Base-by-base conservation (phyloP, 92 coral and sea anemone species). In the Umimayanthus kanabou region DNA sequence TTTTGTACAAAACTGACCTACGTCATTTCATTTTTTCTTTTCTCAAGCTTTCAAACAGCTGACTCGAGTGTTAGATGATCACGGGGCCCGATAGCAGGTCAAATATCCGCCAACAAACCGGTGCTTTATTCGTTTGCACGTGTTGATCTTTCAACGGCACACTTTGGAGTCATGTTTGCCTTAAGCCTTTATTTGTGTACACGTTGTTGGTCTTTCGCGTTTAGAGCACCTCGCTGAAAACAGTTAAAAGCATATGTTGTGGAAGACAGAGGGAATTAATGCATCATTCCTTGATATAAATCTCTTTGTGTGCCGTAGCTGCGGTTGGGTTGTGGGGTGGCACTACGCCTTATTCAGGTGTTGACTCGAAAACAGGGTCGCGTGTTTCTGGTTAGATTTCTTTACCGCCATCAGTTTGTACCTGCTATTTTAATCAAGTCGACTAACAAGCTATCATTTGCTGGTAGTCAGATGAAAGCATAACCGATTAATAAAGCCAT, bases 131-230 rank as follows among this genome's bases (percentile, higher is more conserved):
- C 18, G 43, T 58, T 64, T 39, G 49, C 85, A 80, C 85, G 73
- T 80, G 85, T 37, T 58, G 85, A 80, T 80, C 53, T 80, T 80
- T 64, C 42, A 80, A n/a, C 26, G 42, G 28, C 79, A 33, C 79
- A 33, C 79, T 75, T 39, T 75, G 79, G 53, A 75, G 6, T 40
- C 53, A 8, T 80, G 73, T 58, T 80, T 61, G 74, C 74, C 28
- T 61, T 57, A 39, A 58, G 85, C 30, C 8, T 76, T 76, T 20
- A 45, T 61, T 57, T 55, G 8, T 42, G 69, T 58, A 55, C 74
- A 80, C 45, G 73, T 39, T 39, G 45, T 58, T 16, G 16, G 73
- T 16, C 50, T 65, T 30, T 33, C 49, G 73, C 72, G 70, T 40
- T 39, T 82, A 20, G n/a, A 14, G 50, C 10, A 81, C 18, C 29